Conservation (phyloP, 2,113 vertebrate genomes). For the Amphilophus citrinellus region DNA sequence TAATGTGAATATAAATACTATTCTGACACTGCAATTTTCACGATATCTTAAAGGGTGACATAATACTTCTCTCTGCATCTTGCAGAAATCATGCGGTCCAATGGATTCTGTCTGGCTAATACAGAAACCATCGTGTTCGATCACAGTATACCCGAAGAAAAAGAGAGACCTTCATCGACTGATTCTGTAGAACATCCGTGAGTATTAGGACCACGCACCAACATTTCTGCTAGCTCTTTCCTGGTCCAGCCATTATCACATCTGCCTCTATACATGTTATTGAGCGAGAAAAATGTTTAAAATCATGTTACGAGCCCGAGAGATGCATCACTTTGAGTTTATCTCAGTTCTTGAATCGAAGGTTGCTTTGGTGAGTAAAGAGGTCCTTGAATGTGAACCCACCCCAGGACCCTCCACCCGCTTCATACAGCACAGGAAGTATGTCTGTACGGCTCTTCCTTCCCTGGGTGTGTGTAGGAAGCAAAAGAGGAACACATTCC, state of each 20-base stretch:
- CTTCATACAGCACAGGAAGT: conserved; percentile 68
- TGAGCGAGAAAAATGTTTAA: neutral
- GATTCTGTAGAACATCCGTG: conserved; percentile 89
- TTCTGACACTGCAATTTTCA: neutral
- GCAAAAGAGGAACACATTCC: conserved; percentile 60
- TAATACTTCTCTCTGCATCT: conserved; percentile 5
- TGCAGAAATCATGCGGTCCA: conserved; percentile 97
- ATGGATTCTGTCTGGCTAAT: conserved; percentile 97
- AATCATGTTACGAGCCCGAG: neutral
- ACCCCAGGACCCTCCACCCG: conserved; percentile 17
- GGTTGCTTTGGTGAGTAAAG: conserved; percentile 20
- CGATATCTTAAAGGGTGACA: neutral
- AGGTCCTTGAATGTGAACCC: conserved; percentile 45
- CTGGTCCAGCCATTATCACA: neutral
- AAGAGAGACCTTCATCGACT: conserved; percentile 88
- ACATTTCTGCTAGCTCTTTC: neutral
- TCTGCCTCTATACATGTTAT: neutral
- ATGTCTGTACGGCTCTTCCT: conserved; percentile 71
- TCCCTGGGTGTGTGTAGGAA: conserved; percentile 74
- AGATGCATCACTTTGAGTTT: neutral
- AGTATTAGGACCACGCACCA: conserved; percentile 62
- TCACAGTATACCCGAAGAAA: conserved; percentile 87
- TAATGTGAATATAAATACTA: neutral
- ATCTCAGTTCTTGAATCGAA: neutral
- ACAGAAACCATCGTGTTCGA: conserved; percentile 98